phyloP scores from a whole-genome alignment of 1,140 invertebrate species.

The Dufourea novaeangliae region DNA sequence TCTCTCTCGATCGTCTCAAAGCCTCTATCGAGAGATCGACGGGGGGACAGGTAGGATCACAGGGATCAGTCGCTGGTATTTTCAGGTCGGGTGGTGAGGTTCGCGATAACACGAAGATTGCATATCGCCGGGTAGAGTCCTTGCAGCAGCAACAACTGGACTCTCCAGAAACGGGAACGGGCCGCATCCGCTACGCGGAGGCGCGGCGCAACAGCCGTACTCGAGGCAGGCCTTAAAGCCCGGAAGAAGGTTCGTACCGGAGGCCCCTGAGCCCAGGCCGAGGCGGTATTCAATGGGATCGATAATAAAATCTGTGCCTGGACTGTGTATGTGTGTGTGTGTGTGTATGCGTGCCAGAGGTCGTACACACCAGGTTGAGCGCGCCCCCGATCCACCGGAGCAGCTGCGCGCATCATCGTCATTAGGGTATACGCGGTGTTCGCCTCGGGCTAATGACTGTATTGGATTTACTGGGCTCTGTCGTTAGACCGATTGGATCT shows the following conservation, averaged over 20 bases:
- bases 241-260: constrained; percentile 66
- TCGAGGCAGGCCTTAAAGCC: constrained; percentile 58
- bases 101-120: constrained; percentile 59
- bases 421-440: constrained; percentile 36
- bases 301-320: constrained; percentile 63
- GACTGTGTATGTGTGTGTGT: constrained; percentile 25
- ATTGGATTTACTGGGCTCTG: constrained; percentile 19
- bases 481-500: constrained; percentile 15
- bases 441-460: constrained; percentile 25
- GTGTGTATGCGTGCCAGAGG: constrained; percentile 14
- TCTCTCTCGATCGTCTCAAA: constrained; percentile 43
- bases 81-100: constrained; percentile 47
- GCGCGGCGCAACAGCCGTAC: constrained; percentile 61
- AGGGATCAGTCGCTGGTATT: constrained; percentile 56
- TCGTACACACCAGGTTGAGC: neutral
- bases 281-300: constrained; percentile 52
- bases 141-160: constrained; percentile 69
- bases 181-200: constrained; percentile 72
- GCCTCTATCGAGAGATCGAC: constrained; percentile 32
- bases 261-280: constrained; percentile 10
- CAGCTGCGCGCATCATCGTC: constrained; percentile 43
- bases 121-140: constrained; percentile 54
- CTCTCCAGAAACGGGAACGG: constrained; percentile 75
- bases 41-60: constrained; percentile 41
- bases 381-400: neutral